Evolutionary conservation across 1,140 invertebrate genomes (phyloP), one percentile per base, ranked within the genome.

Genomic region (Dendroctonus valens): DNA sequence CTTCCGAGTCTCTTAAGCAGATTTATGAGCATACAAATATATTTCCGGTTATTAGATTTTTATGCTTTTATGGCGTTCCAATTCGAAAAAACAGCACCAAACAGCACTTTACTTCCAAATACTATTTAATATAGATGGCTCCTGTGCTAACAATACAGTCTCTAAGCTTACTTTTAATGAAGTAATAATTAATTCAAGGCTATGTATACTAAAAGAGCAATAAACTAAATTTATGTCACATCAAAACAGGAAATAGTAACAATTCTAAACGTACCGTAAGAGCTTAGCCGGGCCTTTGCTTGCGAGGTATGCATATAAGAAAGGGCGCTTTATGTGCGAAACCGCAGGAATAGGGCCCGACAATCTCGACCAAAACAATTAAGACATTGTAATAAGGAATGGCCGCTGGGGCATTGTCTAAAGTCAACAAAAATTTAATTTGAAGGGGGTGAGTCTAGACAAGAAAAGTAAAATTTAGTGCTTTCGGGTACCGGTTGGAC

Each of bases 351-450:
- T 46, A 59, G 65, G 65, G 48, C 55, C 66, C 59, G 51, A 60
- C 66, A 68, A 68, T 68, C 66, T 68, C 59, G 66, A 63, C 66
- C 66, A 68, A 68, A 68, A 68, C 66, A 68, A 68, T 68, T 68
- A 68, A 68, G 66, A 68, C 66, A 63, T 68, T 68, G 66, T 68
- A 68, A 68, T 68, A 68, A 62, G 66, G 66, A 68, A 68, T 62
- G 66, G 66, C 60, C 66, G 65, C 51, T 59, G 58, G 65, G 65
- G 65, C 51, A 67, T 67, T 67, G 65, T 67, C 57, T 67, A 67
- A 67, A 67, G 65, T 67, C 65, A 67, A 67, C 65, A 67, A 67
- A 67, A 67, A 67, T 67, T 54, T 67, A 67, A 67, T 67, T 67
- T 52, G 60, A 67, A 67, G 60, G 58, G 58, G 65, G 55, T 52